These are phyloP conservation scores for Crossaster papposus DNA, from an alignment of 53 echinoderm and acorn worm genomes.

Conservation along the genomic window DNA sequence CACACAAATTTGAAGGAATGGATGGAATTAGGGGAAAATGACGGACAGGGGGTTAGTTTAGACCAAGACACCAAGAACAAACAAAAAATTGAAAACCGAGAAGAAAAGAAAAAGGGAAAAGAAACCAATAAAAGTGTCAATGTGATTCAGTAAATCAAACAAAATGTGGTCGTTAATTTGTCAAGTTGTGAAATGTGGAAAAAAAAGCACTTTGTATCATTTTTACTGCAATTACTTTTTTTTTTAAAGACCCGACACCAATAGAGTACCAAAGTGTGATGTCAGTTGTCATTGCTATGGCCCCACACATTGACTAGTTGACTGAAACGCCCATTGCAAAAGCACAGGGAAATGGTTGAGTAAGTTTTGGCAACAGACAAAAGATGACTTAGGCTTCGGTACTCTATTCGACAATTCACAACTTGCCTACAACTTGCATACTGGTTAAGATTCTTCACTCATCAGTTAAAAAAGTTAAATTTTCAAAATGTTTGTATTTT, in stretches of 20 bases:
- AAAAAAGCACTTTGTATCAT: background rate
- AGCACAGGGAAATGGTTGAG: too few species aligned
- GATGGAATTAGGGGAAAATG: background rate
- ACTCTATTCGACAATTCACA: slow-evolving; percentile 38
- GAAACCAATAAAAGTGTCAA: slow-evolving; percentile 34
- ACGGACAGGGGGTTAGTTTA: background rate
- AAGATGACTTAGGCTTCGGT: too few species aligned
- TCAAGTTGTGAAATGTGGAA: slow-evolving; percentile 18
- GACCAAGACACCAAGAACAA: background rate
- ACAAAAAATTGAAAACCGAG: background rate
- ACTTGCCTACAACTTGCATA: background rate
- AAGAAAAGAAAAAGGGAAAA: slow-evolving; percentile 30
- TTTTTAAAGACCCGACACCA: background rate
- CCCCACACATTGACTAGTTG: too few species aligned
- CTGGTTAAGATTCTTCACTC: slow-evolving; percentile 22
- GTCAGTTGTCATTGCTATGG: too few species aligned
- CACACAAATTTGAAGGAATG: background rate
- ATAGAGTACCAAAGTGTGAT: too few species aligned
- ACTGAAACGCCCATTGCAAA: too few species aligned
- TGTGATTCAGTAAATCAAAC: slow-evolving; percentile 35
- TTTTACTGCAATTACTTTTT: background rate
- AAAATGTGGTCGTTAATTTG: background rate
- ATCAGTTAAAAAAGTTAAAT: background rate
- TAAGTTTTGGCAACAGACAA: too few species aligned
- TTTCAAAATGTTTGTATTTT: background rate